Evolutionary conservation across 1,140 invertebrate genomes (phyloP), one percentile per base, ranked within the genome.

Genomic region (Panagrolaimus sp.): DNA sequence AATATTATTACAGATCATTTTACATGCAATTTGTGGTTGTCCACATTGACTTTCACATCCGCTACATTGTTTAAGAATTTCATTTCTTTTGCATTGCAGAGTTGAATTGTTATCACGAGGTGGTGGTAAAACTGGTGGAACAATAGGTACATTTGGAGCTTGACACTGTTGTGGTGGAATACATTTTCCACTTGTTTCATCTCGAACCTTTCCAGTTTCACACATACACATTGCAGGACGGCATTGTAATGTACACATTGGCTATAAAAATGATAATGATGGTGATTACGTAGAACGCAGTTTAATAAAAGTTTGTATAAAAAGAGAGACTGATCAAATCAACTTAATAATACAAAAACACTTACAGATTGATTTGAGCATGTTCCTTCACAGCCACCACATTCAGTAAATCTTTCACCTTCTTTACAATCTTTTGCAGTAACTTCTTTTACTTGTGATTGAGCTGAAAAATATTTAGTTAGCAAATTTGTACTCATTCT

Each of bases 151-250:
- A 3, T 11, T 57, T n/a, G 51, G 0, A 4, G 51, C 20, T 57
- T 20, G 20, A 57, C 51, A 57, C 0, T 20, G 13, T 0, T 14
- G 11, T n/a, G 51, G 20, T 25, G 11, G 9, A n/a, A 57, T 16
- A 57, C 51, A 57, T 20, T 57, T 27, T 5, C 51, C 51, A 57
- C 20, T 57, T 20, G 51, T 11, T n/a, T n/a, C n/a, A 57, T 57
- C 1, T 13, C 51, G 8, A 23, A 57, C 51, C 2, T 25, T 25
- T 11, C 51, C 51, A 57, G 0, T 13, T 57, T 11, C 13, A 57
- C 51, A 57, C 9, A 25, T 11, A 57, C 51, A 57, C 9, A 11
- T 9, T 9, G 51, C 13, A 1, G 51, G 51, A 11, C 51, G 51
- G 4, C 51, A 57, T 11, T 25, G 20, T 1, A n/a, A 0, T 8